Evolutionary conservation across 2,888 invertebrate species (phyloP), one percentile per base, ranked within the genome.

Genomic region (Ochropleura plecta): DNA sequence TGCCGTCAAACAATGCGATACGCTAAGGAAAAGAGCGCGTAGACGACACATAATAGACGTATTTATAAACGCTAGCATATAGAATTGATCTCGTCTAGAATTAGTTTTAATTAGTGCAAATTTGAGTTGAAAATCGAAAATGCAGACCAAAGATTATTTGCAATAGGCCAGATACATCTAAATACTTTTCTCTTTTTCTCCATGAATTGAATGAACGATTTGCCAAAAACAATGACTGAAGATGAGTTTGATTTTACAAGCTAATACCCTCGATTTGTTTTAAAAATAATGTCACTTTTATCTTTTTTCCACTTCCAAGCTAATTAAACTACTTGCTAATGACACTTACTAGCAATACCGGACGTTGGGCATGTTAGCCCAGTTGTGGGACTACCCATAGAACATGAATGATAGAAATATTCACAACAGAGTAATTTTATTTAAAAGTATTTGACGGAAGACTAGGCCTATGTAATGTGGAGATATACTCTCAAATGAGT

Each of bases 381-480:
- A 76, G 9, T 20, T 9, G 63, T 75, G 67, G 79, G 55, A 74
- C 74, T 73, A 51, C 51, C 79, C 63, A 74, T 51, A 60, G 8
- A 68, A 20, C n/a, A 65, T 70, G 40, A 68, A 71, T 76, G 65
- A 81, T 63, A 81, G 70, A 85, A 76, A 70, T 80, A 83, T 82
- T 78, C 66, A 85, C 78, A 82, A 84, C 62, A 78, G 70, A 75
- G 46, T 79, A 77, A 66, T 64, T 65, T 66, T 51, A 63, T 44
- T 70, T 70, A 30, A 65, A 69, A 73, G 57, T 78, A 74, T 64
- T 67, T 64, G 42, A 75, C 66, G 84, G 78, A 85, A 84, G 78
- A 82, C 79, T 80, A 85, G 82, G 86, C 79, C 82, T 73, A 73
- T 65, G 55, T 42, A n/a, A 16, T 55, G 57, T 69, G 63, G 70